phyloP scores from a whole-genome alignment of 1,140 invertebrate species.

The Gryllus bimaculatus region DNA sequence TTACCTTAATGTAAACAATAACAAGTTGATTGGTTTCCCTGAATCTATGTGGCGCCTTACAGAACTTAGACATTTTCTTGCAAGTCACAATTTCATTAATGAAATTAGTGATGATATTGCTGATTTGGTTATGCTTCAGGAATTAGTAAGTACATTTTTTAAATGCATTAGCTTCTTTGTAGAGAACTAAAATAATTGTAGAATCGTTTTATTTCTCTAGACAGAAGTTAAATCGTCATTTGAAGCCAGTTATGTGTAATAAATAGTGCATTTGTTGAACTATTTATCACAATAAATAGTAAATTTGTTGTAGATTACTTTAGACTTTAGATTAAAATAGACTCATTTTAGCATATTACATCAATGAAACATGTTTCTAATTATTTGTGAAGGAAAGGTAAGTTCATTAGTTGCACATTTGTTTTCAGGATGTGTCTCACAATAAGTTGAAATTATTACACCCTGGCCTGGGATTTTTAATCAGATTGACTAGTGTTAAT shows the following conservation, averaged over 20 bases:
- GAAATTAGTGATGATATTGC: slow-evolving; percentile 47
- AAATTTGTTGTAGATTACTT: too few relatives aligned
- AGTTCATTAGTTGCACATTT: slow-evolving; percentile 19
- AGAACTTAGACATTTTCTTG: slow-evolving; percentile 55
- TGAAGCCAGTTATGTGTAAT: too few relatives aligned
- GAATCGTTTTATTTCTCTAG: neutral
- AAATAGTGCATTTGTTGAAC: too few relatives aligned
- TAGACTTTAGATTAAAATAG: too few relatives aligned
- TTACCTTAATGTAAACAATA: slow-evolving; percentile 70
- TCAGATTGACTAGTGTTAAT: slow-evolving; percentile 44
- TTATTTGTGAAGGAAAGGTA: too few relatives aligned
- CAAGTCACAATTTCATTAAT: slow-evolving; percentile 55
- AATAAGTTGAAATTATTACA: slow-evolving; percentile 47
- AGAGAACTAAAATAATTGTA: neutral
- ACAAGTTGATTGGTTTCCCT: slow-evolving; percentile 57
- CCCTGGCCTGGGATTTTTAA: slow-evolving; percentile 46
- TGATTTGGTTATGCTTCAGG: slow-evolving; percentile 62
- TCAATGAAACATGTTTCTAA: too few relatives aligned
- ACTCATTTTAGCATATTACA: too few relatives aligned
- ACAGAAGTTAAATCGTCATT: too few relatives aligned
- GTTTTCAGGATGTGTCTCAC: slow-evolving; percentile 48
- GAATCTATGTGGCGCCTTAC: slow-evolving; percentile 52
- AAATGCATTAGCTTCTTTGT: neutral
- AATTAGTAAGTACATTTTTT: slow-evolving; percentile 41
- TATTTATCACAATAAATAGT: too few relatives aligned